These are phyloP conservation scores for Beris chalybata DNA, from an alignment of 2,888 invertebrate species.

Conservation along the genomic window DNA sequence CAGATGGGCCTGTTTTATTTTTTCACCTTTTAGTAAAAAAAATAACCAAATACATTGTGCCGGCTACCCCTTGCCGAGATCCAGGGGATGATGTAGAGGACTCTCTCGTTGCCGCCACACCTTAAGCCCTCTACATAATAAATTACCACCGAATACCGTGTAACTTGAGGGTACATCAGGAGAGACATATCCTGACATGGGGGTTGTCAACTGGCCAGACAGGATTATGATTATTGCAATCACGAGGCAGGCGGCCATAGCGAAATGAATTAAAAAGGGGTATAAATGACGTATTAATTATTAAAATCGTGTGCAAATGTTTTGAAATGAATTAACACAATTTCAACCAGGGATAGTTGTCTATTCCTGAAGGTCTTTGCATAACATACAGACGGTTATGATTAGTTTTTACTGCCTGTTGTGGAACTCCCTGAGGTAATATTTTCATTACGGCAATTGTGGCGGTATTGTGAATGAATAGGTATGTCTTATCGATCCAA, in stretches of 20 bases:
- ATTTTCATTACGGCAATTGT: no score
- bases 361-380: not conserved
- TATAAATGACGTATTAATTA: constrained; percentile 30
- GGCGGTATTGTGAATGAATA: no score
- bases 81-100: not conserved
- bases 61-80: no score
- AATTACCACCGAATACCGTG: not conserved
- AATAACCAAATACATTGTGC: not conserved
- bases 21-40: not conserved
- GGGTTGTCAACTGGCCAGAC: no score
- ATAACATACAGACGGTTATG: no score
- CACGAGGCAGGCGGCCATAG: no score
- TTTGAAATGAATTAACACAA: constrained; percentile 18
- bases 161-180: not conserved
- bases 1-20: not conserved
- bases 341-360: constrained; percentile 2
- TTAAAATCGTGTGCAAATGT: constrained; percentile 28
- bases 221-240: no score
- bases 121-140: constrained; percentile 16
- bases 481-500: no score
- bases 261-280: constrained; percentile 14
- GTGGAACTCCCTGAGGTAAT: no score
- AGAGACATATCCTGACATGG: not conserved
- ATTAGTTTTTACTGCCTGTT: no score
- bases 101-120: constrained; percentile 17